A percentile compares a stretch with the other conserved stretches of the same genome.
These are phyloP conservation scores for Metacarcinus magister DNA, from an alignment of 2,888 invertebrate species.

Conservation along the genomic window DNA sequence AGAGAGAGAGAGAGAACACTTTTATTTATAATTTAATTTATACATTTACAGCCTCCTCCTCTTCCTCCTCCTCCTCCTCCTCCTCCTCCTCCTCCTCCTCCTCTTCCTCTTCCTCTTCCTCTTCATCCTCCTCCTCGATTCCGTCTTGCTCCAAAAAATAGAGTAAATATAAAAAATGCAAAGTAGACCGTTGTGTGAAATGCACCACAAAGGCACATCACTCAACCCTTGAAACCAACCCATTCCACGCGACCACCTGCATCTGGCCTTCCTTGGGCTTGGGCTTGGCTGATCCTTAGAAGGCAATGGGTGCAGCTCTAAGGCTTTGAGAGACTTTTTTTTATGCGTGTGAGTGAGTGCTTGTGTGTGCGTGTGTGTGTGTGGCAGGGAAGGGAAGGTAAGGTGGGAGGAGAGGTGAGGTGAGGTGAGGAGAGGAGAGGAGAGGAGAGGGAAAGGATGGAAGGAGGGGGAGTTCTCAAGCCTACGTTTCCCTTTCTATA, in stretches of 20 bases:
- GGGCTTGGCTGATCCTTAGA: not conserved
- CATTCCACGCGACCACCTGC: not conserved
- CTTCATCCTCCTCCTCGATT: not conserved
- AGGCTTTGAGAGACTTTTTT: not conserved
- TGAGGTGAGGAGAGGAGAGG: not conserved
- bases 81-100: not conserved
- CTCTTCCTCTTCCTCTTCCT: not conserved
- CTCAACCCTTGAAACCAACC: not conserved
- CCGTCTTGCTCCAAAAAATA: not conserved
- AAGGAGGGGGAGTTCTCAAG: not conserved
- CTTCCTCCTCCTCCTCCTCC: not conserved
- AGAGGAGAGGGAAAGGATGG: not conserved
- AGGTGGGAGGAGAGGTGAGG: too few species aligned
- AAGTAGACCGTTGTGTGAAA: not conserved
- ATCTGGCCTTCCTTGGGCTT: not conserved
- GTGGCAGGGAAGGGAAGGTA: not conserved
- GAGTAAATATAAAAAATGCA: not conserved
- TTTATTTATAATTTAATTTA: not conserved
- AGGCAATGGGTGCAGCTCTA: not conserved
- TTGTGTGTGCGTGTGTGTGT: too few species aligned
- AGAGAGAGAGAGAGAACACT: too few species aligned
- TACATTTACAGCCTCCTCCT: not conserved
- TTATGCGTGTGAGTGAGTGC: too few species aligned
- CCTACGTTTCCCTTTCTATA: too few species aligned
- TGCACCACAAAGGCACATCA: not conserved